These are phyloP conservation scores for Brachycybe producta DNA, from an alignment of 2,888 invertebrate genomes.

Conservation along the genomic window DNA sequence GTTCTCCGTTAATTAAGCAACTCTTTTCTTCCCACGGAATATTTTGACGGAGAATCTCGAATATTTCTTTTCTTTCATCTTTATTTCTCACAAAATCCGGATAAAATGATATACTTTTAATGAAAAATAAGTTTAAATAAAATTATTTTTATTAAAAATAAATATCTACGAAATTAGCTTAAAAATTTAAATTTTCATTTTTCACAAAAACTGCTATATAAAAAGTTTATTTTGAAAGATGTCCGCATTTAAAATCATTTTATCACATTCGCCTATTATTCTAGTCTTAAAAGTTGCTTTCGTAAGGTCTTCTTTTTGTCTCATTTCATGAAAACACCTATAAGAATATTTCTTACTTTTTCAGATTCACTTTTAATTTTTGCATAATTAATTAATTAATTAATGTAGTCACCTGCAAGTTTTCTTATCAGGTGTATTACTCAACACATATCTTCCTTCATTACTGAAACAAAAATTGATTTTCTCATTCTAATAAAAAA, in stretches of 20 bases:
- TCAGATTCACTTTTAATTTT: no score
- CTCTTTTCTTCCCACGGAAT: constrained; percentile 7
- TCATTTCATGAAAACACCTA: no score
- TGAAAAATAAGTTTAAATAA: background rate
- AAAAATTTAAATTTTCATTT: background rate
- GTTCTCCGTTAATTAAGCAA: constrained; percentile 4
- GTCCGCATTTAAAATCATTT: no score
- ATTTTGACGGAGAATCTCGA: background rate
- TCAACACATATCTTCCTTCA: constrained; percentile 8
- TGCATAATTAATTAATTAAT: no score
- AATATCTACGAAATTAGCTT: background rate
- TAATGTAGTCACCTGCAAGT: constrained; percentile 8
- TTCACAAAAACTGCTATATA: background rate
- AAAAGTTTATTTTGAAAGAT: no score
- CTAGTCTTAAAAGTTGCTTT: no score
- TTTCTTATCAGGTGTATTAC: background rate
- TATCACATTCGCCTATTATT: no score
- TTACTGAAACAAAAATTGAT: background rate
- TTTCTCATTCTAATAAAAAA: no score
- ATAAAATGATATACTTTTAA: constrained; percentile 13
- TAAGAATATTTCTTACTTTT: no score
- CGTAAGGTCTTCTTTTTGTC: no score
- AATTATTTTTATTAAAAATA: background rate
- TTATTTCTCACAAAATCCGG: constrained; percentile 11
- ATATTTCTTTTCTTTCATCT: background rate